Percentiles rank a stretch among this genome's conserved stretches.
These are phyloP conservation scores for Anolis sagrei DNA, from an alignment of 2,113 vertebrate species.

Conservation along the genomic window DNA sequence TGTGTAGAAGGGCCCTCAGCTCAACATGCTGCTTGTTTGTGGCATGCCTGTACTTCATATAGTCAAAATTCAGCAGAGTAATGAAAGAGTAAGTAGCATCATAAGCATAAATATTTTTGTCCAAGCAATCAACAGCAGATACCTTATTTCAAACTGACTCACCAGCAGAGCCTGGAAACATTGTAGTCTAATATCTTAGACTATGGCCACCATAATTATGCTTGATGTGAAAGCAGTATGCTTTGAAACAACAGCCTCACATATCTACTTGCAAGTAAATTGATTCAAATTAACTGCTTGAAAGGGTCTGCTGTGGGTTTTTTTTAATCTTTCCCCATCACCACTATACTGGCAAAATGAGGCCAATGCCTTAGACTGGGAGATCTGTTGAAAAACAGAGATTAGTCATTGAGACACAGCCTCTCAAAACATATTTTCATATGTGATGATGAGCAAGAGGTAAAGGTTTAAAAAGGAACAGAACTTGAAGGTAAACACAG, in stretches of 20 bases:
- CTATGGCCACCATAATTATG: too few relatives aligned
- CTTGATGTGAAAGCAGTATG: too few relatives aligned
- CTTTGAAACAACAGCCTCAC: background rate
- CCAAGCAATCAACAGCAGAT: background rate
- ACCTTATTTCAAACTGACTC: background rate
- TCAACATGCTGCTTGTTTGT: too few relatives aligned
- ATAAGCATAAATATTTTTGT: too few relatives aligned
- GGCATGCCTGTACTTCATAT: too few relatives aligned
- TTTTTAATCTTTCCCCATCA: background rate
- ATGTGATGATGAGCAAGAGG: background rate
- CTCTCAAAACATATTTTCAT: background rate
- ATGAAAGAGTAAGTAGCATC: too few relatives aligned
- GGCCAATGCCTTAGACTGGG: background rate
- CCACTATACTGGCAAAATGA: background rate
- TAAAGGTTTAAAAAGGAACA: background rate
- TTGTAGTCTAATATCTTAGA: too few relatives aligned
- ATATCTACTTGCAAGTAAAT: background rate
- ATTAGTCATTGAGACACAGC: background rate
- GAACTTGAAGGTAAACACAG: background rate
- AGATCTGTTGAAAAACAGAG: background rate
- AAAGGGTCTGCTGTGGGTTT: background rate
- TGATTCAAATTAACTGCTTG: background rate
- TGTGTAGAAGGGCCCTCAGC: too few relatives aligned
- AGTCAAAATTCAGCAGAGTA: too few relatives aligned
- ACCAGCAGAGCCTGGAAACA: too few relatives aligned